Evolutionary conservation across 2,113 vertebrate genomes (phyloP), one percentile per base, ranked within the genome.

Genomic region (Bubo scandiacus): DNA sequence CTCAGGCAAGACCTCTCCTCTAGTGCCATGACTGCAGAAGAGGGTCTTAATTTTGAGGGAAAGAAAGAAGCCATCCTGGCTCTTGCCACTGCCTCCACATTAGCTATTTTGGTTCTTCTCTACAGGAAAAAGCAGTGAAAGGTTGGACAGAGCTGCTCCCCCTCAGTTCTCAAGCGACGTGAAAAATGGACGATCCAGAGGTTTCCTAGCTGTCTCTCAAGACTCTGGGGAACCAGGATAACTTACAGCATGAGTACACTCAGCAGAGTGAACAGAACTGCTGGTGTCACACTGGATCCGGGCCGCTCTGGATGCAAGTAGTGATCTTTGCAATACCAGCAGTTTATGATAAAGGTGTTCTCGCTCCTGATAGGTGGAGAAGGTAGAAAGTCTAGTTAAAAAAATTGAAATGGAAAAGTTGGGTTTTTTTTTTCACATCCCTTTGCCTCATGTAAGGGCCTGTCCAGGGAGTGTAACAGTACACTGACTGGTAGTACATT

Each of bases 261-360:
- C 52, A 58, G 42, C 36, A 61, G 55, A 58, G 10, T 5, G 15
- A 70, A 51, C 29, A 54, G 51, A 85, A 65, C 2, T 55, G 38
- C 92, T 43, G 47, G 22, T 55, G 38, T 51, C 32, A 57, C 47
- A 10, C 49, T 30, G 52, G 36, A 57, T 15, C 27, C 0, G 1
- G 10, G 22, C 11, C 57, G 58, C 59, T 86, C 59, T 12, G 2
- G 83, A 81, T 54, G 47, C 45, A 70, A 86, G 94, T 94, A 77
- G 81, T 81, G 81, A 93, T 73, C 89, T 85, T 88, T 88, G 87
- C 63, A 95, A 58, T 67, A 68, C 40, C 67, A 62, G 94, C 38
- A 95, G 88, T 71, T 77, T 70, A 73, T 26, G 9, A 45, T 7
- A 91, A 59, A 45, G 19, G 29, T 32, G 23, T 72, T 47, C 29